Evolutionary conservation across 2,113 vertebrate genomes (phyloP).

Genomic region (Hipposideros armiger): DNA sequence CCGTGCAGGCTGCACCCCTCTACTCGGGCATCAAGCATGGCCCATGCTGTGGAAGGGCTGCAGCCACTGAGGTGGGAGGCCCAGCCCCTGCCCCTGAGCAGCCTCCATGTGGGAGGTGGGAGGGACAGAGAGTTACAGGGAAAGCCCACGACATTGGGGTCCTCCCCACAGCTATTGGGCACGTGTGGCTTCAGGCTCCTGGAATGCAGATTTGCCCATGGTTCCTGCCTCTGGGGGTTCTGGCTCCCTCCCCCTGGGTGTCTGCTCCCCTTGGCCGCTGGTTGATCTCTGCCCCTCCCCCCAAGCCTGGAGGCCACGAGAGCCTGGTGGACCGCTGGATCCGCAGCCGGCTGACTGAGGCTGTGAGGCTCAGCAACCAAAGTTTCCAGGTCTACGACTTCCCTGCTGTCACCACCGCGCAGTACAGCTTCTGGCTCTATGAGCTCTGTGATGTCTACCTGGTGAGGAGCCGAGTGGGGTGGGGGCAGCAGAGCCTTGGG

Average conservation of each 20-base stretch:
- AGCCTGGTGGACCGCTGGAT: slow-evolving; percentile 93
- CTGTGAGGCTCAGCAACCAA: slow-evolving; percentile 88
- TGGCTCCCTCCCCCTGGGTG: not conserved
- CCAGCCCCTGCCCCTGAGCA: not conserved
- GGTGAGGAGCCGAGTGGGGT: slow-evolving; percentile 79
- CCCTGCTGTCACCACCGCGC: slow-evolving; percentile 90
- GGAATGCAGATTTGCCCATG: not conserved
- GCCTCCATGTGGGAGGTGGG: not conserved
- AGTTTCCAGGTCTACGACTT: slow-evolving; percentile 94
- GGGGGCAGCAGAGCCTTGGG: not conserved
- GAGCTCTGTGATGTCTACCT: slow-evolving; percentile 96
- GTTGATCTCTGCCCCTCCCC: not conserved
- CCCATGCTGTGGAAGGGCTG: not conserved
- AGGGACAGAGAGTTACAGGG: not conserved
- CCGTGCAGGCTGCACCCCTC: not conserved
- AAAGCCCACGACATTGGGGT: not conserved
- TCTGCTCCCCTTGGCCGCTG: too few relatives aligned
- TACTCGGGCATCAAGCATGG: too few relatives aligned
- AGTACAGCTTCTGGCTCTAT: slow-evolving; percentile 97
- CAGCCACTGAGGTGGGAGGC: not conserved
- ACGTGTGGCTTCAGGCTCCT: not conserved
- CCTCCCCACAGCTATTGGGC: not conserved
- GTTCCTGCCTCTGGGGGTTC: not conserved
- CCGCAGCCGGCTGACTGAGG: slow-evolving; percentile 90
- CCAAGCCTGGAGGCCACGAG: slow-evolving; percentile 89